Conservation (phyloP, 1,140 invertebrate species). For the Nasonia longicornis region DNA sequence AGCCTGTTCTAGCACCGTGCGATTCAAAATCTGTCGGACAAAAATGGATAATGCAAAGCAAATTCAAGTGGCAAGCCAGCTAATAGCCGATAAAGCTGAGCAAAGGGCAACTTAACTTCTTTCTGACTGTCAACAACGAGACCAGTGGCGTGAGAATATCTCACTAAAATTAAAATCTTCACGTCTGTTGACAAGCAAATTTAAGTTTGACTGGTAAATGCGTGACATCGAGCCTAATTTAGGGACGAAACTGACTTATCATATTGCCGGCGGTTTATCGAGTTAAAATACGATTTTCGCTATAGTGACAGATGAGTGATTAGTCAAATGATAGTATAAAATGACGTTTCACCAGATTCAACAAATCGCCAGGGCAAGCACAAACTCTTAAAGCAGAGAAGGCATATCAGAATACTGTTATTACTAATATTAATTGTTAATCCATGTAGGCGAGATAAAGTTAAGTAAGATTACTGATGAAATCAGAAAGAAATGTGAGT, state of each 20-base stretch:
- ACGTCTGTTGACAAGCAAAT: constrained; percentile 6
- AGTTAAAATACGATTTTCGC: constrained; percentile 26
- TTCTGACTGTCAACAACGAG: constrained; percentile 8
- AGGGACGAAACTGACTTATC: neutral
- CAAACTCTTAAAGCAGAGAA: constrained; percentile 52
- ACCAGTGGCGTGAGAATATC: constrained; percentile 43
- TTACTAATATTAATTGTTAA: constrained; percentile 63
- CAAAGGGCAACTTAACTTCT: neutral
- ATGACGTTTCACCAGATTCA: constrained; percentile 52
- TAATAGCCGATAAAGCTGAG: constrained; percentile 58
- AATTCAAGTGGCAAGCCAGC: constrained; percentile 93
- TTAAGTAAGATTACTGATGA: constrained; percentile 51
- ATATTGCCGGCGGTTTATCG: neutral
- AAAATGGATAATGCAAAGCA: constrained; percentile 95
- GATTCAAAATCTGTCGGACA: constrained; percentile 78
- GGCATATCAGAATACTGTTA: constrained; percentile 69
- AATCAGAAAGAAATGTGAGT: constrained; percentile 31
- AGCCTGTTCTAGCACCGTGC: constrained; percentile 83
- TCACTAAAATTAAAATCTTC: constrained; percentile 25
- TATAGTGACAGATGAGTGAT: constrained; percentile 48
- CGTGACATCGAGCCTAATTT: constrained; percentile 31
- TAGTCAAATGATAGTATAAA: constrained; percentile 38
- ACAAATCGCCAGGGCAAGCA: constrained; percentile 42
- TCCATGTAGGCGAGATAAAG: constrained; percentile 59
- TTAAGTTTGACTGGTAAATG: constrained; percentile 38